Evolutionary conservation across 2,888 invertebrate genomes (phyloP).

Genomic region (Andrena bucephala): DNA sequence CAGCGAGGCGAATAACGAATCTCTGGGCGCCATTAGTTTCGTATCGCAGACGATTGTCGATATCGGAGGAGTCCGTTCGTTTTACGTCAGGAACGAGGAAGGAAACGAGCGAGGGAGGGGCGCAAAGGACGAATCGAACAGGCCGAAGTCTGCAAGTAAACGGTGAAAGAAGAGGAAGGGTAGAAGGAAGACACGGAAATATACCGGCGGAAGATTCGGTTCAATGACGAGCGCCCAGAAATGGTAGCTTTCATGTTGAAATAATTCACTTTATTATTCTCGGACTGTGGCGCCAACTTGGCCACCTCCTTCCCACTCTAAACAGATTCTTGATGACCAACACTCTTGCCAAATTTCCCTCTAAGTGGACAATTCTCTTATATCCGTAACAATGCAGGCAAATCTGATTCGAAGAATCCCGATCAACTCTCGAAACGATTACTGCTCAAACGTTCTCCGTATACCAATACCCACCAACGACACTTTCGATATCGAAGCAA

Average conservation of each 20-base stretch:
- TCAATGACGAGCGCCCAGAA: conserved; percentile 69
- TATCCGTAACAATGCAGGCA: neutral
- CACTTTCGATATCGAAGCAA: neutral
- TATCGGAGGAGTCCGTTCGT: conserved; percentile 65
- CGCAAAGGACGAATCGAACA: conserved; percentile 32
- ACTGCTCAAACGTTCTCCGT: neutral
- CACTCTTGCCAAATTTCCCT: conserved; percentile 31
- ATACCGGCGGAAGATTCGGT: conserved; percentile 43
- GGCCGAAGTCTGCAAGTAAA: conserved; percentile 21
- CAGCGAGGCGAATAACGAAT: conserved; percentile 67
- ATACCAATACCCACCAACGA: neutral
- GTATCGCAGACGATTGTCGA: conserved; percentile 69
- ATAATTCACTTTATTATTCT: conserved; percentile 78
- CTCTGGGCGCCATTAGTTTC: conserved; percentile 66
- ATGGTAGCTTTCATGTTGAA: conserved; percentile 77
- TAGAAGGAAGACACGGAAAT: conserved; percentile 28
- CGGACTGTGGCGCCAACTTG: conserved; percentile 34
- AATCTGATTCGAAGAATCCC: neutral
- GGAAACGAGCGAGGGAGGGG: conserved; percentile 17
- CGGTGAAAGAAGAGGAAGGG: conserved; percentile 4
- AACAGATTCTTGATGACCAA: conserved; percentile 49
- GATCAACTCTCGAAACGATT: neutral
- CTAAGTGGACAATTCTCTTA: neutral
- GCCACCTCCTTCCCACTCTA: conserved; percentile 24
- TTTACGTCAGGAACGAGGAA: conserved; percentile 53